Base-by-base conservation (phyloP, 2,113 vertebrate species). In the Hyperopisus bebe region DNA sequence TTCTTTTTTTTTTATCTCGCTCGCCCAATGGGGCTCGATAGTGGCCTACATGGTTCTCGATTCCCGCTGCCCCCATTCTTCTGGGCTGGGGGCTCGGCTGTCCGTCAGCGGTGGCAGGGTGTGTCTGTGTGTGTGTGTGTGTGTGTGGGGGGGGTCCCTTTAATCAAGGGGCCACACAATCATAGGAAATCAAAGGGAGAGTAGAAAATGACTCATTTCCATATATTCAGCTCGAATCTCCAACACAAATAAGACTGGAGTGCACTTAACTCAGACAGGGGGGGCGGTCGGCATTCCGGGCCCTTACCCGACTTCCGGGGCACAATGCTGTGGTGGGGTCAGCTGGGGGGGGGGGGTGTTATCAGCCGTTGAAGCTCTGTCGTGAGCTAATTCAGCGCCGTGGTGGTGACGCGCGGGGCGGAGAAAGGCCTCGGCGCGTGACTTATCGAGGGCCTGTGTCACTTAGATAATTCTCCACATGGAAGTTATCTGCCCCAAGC, bases 341-440 rank as follows among this genome's bases (percentile, higher is more conserved):
- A 83, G 44, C 90, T 62, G 89, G 90, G 85, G 55, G 42, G 42
- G 6, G n/a, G 62, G 5, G 39, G 39, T 19, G 35, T 83, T 84
- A 84, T 84, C 91, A 46, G 50, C 92, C 88, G 93, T 92, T 89
- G 91, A 93, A 93, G 92, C 92, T 85, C 94, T 94, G 92, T 93
- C 92, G 91, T 87, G 92, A 93, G 91, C 92, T 93, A 90, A 92
- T 94, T 92, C 88, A 89, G 88, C 66, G 90, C 93, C 92, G 92
- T 92, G 91, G 90, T 48, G 90, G 93, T 92, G 95, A 95, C 95
- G 94, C 90, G 92, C 93, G 90, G 92, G 91, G 91, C 88, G 92
- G 93, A 94, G 94, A 47, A 44, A 93, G 95, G 94, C 94, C 93
- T 91, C 62, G 83, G 70, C 93, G 91, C 90, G 93, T 94, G 9